These are phyloP conservation scores for Choreutis nemorana DNA, from an alignment of 2,888 invertebrate species.

Conservation along the genomic window DNA sequence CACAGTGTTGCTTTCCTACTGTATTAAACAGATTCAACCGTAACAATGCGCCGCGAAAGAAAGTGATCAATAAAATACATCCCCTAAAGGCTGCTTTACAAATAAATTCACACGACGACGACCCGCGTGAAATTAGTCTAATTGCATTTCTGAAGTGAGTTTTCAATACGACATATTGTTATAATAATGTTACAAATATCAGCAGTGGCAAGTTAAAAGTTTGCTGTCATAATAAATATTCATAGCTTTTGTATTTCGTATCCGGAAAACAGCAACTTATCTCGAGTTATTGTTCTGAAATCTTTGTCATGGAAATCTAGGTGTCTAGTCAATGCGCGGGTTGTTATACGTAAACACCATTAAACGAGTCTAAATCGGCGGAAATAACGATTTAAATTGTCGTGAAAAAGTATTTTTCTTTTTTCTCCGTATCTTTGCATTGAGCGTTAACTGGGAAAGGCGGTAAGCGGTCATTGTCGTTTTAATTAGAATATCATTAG, in stretches of 20 bases:
- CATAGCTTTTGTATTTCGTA: conserved; percentile 26
- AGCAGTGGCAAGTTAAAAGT: too few species aligned
- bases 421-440: conserved; percentile 7
- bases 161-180: conserved; percentile 16
- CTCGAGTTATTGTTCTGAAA: conserved; percentile 44
- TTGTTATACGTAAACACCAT: conserved; percentile 29
- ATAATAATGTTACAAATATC: too few species aligned
- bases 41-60: too few species aligned
- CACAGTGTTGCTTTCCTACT: too few species aligned
- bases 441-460: conserved; percentile 1
- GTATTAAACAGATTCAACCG: too few species aligned
- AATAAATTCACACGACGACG: conserved; percentile 26
- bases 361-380: conserved; percentile 40
- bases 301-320: conserved; percentile 54
- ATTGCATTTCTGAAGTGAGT: conserved; percentile 15
- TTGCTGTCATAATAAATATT: conserved; percentile 36
- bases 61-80: too few species aligned
- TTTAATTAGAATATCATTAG: conserved; percentile 5
- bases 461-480: conserved; percentile 4
- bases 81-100: too few species aligned
- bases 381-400: conserved; percentile 41
- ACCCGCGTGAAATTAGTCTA: conserved; percentile 19
- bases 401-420: conserved; percentile 28
- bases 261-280: conserved; percentile 37
- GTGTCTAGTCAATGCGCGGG: conserved; percentile 25